These are phyloP conservation scores for Ploceus nigricollis DNA, from an alignment of 2,113 vertebrate genomes.

Conservation along the genomic window DNA sequence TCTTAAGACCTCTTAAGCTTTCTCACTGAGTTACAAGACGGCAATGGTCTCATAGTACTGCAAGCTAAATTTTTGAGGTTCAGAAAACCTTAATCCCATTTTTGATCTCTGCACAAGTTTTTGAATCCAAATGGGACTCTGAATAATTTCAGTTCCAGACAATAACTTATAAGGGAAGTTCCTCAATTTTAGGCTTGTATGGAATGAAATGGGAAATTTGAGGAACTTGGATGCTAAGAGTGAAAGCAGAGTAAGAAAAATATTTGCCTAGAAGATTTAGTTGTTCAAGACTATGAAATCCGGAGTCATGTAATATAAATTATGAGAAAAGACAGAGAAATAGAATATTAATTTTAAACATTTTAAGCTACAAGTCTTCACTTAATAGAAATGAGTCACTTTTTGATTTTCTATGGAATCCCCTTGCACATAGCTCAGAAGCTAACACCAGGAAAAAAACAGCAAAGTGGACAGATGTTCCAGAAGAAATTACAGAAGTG, in stretches of 20 bases:
- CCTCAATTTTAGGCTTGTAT: neutral
- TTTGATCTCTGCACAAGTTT: neutral
- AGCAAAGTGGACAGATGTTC: neutral
- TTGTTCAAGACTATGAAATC: neutral
- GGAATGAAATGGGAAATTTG: neutral
- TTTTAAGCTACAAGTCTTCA: neutral
- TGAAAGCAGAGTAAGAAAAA: neutral
- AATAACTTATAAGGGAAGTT: neutral
- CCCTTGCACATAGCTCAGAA: neutral
- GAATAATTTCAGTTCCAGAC: neutral
- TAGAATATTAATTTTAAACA: neutral
- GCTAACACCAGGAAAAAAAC: neutral
- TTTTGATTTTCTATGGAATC: neutral
- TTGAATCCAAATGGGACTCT: neutral
- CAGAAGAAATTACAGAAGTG: neutral
- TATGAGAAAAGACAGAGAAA: neutral
- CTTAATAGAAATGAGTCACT: neutral
- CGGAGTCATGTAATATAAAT: neutral
- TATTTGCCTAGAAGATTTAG: neutral
- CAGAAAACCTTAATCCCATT: neutral
- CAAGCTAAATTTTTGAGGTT: neutral
- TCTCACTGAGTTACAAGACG: neutral
- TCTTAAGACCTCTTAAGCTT: neutral
- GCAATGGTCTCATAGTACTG: neutral
- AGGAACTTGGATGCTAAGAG: neutral